Evolutionary conservation across 1,140 invertebrate species (phyloP), one percentile per base, ranked within the genome.

Genomic region (Drosophila teissieri): DNA sequence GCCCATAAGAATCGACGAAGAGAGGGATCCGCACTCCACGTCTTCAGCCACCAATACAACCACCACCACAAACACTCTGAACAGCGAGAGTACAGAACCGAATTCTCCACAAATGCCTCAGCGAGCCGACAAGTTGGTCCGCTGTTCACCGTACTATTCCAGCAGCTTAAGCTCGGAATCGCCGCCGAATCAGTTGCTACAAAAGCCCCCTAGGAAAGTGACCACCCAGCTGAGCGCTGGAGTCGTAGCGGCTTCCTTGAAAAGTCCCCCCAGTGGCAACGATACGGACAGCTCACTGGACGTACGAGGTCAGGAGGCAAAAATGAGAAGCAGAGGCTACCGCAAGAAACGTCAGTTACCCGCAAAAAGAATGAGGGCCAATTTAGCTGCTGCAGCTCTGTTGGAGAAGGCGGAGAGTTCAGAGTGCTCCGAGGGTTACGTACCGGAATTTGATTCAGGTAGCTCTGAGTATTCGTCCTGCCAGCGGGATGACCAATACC

Each of bases 111-210:
- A 90, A 48, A 76, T 92, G 80, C 76, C 93, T 74, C 80, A 93
- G 91, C 77, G 90, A 75, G 65, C 93, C 72, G 80, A 94, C 88
- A 92, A 95, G 72, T 80, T 95, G 37, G 93, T 95, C 6, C 94
- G 95, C 82, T 95, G 95, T 79, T 95, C 95, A 2, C 95, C 95
- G 3, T 95, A 95, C 78, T 95, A 95, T 91, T 95, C 95, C 7
- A 95, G 95, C 75, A 95, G 95, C 75, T 91, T 95, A 17, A 95
- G 95, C 82, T 95, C 94, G 0, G 95, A 95, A 69, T 95, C 95
- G 37, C 95, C 95, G 2, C 95, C 95, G 1, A 94, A 95, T 76
- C 94, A 94, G 76, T 90, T 94, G 17, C 82, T 93, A 8, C 94
- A 94, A 79, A 93, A 94, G 19, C 93, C 94, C 7, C 93, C 94